These are phyloP conservation scores for Indicator maculatus DNA, from an alignment of 2,113 vertebrate species.

Conservation along the genomic window DNA sequence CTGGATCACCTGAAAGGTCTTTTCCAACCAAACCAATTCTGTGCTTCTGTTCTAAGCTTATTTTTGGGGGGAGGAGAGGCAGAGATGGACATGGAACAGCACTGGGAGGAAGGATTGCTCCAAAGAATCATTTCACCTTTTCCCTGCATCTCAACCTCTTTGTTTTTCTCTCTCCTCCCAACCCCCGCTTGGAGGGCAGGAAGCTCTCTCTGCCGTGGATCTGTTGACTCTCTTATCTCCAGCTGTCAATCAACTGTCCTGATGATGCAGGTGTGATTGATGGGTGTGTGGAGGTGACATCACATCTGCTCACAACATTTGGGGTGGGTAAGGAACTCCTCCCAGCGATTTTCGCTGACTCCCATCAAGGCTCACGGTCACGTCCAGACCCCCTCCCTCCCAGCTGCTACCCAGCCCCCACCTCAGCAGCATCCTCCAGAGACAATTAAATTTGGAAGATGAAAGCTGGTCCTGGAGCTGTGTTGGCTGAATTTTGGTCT, in stretches of 20 bases:
- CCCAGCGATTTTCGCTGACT: background rate
- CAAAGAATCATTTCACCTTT: background rate
- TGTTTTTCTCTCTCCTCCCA: background rate
- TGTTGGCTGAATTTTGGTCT: background rate
- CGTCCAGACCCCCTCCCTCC: accelerated
- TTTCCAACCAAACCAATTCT: too few species aligned
- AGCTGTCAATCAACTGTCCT: background rate
- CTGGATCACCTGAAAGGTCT: too few species aligned
- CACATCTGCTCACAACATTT: background rate
- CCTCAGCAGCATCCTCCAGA: background rate
- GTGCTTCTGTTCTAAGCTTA: too few species aligned
- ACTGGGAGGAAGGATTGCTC: background rate
- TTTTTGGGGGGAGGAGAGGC: background rate
- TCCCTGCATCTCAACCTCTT: accelerated
- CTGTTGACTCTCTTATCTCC: background rate
- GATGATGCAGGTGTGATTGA: conserved; percentile 9
- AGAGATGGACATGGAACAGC: background rate
- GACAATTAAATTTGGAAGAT: background rate
- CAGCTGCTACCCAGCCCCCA: background rate
- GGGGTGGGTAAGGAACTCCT: background rate
- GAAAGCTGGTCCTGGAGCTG: background rate
- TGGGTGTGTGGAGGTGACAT: background rate
- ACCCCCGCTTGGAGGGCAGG: background rate
- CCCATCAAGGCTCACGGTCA: background rate
- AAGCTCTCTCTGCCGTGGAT: background rate